Evolutionary conservation across 2,113 vertebrate genomes (phyloP), one percentile per base, ranked within the genome.

Genomic region (Aphyosemion australe): DNA sequence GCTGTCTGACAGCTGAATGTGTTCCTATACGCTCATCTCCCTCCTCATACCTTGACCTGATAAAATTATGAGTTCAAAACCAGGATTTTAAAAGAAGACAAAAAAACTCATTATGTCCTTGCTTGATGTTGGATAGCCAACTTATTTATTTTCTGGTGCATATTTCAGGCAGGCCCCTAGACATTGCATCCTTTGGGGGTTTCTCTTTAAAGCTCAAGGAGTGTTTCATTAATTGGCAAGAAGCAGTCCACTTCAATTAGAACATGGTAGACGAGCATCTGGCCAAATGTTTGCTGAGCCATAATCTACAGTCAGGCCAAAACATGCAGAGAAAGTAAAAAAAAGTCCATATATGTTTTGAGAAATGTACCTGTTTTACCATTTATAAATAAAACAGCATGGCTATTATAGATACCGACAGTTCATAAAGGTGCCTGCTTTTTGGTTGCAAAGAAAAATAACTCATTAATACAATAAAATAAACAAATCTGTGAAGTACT

Each of bases 81-180:
- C 80, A 83, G 80, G 80, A 80, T 61, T 26, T 26, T 65, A 68
- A 85, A 83, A 72, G 69, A 56, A 53, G 11, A n/a, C 5, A 42
- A 73, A 82, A 76, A 78, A 26, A 31, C 77, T 84, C 83, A 91
- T 89, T 84, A 87, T 86, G 87, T 87, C 53, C 74, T 53, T 86
- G 84, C 79, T 89, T 90, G 80, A 88, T 90, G 88, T 88, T 77
- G 45, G 80, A 84, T 87, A 73, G 60, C 75, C 80, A 84, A 80
- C 72, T 87, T 84, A 84, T 78, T 61, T 85, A 85, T 83, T 76
- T 85, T 76, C 31, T 68, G 70, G 72, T 75, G 74, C 83, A 86
- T 88, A 87, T 87, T 90, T 92, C 84, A 89, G 89, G 91, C 84
- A 86, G 82, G 66, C 76, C 88, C 89, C 91, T 55, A 88, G 88